Evolutionary conservation across 2,113 vertebrate species (phyloP), one percentile per base, ranked within the genome.

Genomic region (Monopterus albus): DNA sequence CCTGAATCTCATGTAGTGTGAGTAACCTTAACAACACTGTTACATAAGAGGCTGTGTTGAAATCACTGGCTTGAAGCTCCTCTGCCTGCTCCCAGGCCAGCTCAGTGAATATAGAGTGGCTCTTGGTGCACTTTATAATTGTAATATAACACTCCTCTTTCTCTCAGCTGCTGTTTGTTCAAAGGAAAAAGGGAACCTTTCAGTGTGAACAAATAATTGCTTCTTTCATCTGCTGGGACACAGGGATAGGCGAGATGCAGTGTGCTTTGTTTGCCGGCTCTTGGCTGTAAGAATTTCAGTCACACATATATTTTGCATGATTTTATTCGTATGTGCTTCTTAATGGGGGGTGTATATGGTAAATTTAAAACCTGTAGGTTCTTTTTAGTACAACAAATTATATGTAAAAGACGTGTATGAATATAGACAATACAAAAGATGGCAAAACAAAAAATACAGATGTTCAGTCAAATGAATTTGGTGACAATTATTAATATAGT

Each of bases 1-100:
- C 18, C 26, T 46, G 29, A 45, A 35, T 60, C 28, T 26, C 38
- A 35, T 69, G 33, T 53, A 33, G 25, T 59, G 43, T 55, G n/a
- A 23, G 12, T 71, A 50, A 69, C 29, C 20, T 40, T 39, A 60
- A 31, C 46, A 71, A 45, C 49, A 63, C 21, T 45, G 31, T 88
- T 87, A 58, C 73, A 45, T 74, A 84, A 82, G 23, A 63, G 52
- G 10, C 55, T 63, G 78, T 78, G 35, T 59, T 40, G 70, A 82
- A 75, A 47, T 75, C 1, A 42, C 15, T 69, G 53, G 46, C 66
- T 76, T 43, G n/a, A n/a, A 56, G 50, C 28, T 13, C 47, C 35
- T 67, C 17, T 33, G 20, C 20, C 57, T 33, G 40, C 47, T 71
- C 17, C 18, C 49, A 52, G 53, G 43, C 64, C 9, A 42, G 38